Evolutionary conservation across 2,888 invertebrate species (phyloP), one percentile per base, ranked within the genome.

Genomic region (Thyatira batis): DNA sequence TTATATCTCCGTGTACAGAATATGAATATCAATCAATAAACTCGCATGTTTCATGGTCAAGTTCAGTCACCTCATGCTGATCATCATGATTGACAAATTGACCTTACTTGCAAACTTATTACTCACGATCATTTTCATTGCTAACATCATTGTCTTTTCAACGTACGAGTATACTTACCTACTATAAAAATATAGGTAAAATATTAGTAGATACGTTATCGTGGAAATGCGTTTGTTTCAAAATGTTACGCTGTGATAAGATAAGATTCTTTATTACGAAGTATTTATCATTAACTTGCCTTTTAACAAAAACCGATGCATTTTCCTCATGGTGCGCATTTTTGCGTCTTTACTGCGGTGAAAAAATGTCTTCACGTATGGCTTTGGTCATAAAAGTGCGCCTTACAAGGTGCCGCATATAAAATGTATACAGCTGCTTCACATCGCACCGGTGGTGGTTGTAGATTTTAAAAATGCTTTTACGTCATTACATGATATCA

Each of bases 1-100:
- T 71, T 71, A 76, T 67, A 68, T 67, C 63, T 75, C 71, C 65
- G 65, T 63, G 74, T 77, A 67, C 69, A 60, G 62, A 61, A 70
- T 58, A 65, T 80, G 82, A 83, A 84, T 83, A 82, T 82, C 84
- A 86, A 87, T 85, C 85, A 83, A 78, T 82, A 69, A 69, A 70
- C 75, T 78, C 68, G 67, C 71, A 76, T 74, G 71, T 77, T 74
- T 77, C 77, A 81, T 76, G 79, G 76, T 75, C 78, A 82, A 83
- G 86, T 83, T 85, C 83, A 79, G 65, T 80, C 73, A 81, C 82
- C 84, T 71, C 64, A 62, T 69, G 65, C 66, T 71, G 66, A 68
- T 67, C 65, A 67, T 70, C 62, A 63, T 74, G 70, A 78, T 73
- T 77, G 76, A 80, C 73, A 78, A 81, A 81, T 82, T 78, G 76